phyloP scores from a whole-genome alignment of 1,140 invertebrate species.

The Microvelia longipes region DNA sequence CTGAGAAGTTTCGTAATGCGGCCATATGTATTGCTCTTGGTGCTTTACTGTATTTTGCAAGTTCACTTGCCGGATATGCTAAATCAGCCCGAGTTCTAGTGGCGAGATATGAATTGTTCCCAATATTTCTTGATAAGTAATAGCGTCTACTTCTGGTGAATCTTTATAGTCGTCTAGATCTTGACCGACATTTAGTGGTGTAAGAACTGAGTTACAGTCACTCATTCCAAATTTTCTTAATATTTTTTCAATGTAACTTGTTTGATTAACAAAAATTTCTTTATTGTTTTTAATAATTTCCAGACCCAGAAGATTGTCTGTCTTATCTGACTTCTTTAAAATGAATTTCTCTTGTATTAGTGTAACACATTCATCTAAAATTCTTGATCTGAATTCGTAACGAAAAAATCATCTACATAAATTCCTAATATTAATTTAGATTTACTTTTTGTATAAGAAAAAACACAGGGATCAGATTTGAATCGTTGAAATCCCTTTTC shows the following conservation, averaged over 20 bases:
- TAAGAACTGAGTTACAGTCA: background rate
- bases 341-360: background rate
- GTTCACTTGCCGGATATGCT: background rate
- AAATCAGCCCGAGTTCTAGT: background rate
- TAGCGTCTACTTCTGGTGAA: background rate
- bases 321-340: background rate
- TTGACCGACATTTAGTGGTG: background rate
- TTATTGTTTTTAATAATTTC: background rate
- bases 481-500: background rate
- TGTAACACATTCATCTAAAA: background rate
- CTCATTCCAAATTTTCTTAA: background rate
- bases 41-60: background rate
- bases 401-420: background rate
- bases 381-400: background rate
- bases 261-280: background rate
- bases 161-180: background rate
- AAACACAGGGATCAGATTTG: background rate
- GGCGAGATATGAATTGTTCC: background rate
- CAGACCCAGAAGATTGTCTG: background rate
- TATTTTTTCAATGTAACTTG: background rate
- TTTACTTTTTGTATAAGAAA: background rate
- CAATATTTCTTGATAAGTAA: background rate
- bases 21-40: background rate
- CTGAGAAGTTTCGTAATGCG: background rate
- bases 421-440: background rate